These are phyloP conservation scores for Malurus elegans DNA, from an alignment of 2,113 vertebrate genomes.

Conservation along the genomic window DNA sequence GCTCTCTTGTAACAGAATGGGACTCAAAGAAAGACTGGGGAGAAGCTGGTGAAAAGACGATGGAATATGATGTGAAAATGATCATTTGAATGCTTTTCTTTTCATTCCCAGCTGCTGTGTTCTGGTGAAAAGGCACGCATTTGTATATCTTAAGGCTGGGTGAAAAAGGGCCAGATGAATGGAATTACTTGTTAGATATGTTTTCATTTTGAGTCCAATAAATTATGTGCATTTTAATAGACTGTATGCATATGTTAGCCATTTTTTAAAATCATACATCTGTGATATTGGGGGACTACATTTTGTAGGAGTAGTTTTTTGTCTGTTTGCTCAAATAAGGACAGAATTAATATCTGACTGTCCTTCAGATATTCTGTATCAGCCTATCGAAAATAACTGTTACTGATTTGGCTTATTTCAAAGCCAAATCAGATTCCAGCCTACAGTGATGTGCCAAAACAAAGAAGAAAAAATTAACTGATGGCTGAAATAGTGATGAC, in stretches of 20 bases:
- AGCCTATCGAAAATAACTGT: background rate
- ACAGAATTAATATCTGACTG: constrained; percentile 34
- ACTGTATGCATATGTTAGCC: constrained; percentile 67
- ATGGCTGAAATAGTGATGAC: constrained; percentile 27
- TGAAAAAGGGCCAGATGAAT: constrained; percentile 78
- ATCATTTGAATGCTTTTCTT: constrained; percentile 86
- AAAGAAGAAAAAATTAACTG: constrained; percentile 14
- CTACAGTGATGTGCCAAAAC: background rate
- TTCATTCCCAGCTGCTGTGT: constrained; percentile 92
- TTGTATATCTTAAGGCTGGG: constrained; percentile 81
- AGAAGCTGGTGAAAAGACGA: constrained; percentile 83
- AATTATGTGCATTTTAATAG: constrained; percentile 82
- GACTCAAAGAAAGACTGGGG: constrained; percentile 90
- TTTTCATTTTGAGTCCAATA: constrained; percentile 73
- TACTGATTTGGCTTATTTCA: constrained; percentile 14
- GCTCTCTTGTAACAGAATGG: constrained; percentile 83
- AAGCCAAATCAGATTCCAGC: background rate
- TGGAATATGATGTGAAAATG: constrained; percentile 89
- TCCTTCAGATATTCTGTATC: background rate
- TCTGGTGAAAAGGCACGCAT: constrained; percentile 85
- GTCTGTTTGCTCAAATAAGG: constrained; percentile 33
- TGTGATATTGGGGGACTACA: background rate
- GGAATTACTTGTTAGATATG: constrained; percentile 77
- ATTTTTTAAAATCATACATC: constrained; percentile 49
- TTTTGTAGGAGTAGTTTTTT: constrained; percentile 25